phyloP scores from a whole-genome alignment of 1,140 invertebrate genomes.

The Medauroidea extradentata region DNA sequence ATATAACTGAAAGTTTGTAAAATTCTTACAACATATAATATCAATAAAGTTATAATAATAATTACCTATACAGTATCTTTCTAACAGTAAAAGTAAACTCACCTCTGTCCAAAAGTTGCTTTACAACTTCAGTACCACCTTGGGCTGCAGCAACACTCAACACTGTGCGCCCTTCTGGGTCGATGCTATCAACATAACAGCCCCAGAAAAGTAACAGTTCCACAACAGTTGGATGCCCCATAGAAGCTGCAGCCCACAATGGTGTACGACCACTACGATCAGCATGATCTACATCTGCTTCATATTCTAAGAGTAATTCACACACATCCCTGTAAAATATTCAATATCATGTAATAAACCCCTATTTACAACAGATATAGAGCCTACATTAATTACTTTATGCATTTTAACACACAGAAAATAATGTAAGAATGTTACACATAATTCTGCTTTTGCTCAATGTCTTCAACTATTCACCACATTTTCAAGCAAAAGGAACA shows the following conservation, averaged over 20 bases:
- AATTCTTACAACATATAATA: too few species aligned
- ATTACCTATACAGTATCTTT: slow-evolving; percentile 1
- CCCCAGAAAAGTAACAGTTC: slow-evolving; percentile 81
- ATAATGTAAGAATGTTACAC: too few species aligned
- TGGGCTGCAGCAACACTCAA: slow-evolving; percentile 82
- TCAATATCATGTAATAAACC: too few species aligned
- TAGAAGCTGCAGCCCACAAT: slow-evolving; percentile 78
- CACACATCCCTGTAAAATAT: slow-evolving; percentile 62
- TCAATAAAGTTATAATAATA: too few species aligned
- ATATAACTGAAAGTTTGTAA: too few species aligned
- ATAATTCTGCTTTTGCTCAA: too few species aligned
- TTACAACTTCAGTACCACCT: slow-evolving; percentile 76
- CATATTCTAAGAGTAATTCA: slow-evolving; percentile 77
- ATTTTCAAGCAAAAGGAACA: too few species aligned
- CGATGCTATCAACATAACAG: slow-evolving; percentile 84
- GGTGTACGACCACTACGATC: slow-evolving; percentile 75
- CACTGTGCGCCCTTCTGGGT: slow-evolving; percentile 86
- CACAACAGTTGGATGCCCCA: slow-evolving; percentile 78
- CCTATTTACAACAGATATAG: too few species aligned
- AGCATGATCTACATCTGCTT: slow-evolving; percentile 80
- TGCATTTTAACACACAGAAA: too few species aligned
- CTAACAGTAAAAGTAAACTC: neutral
- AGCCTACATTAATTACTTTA: too few species aligned
- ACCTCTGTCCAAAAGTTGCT: slow-evolving; percentile 79
- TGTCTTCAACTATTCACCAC: too few species aligned